These are phyloP conservation scores for Callocephalon fimbriatum DNA, from an alignment of 2,113 vertebrate species.

Conservation along the genomic window DNA sequence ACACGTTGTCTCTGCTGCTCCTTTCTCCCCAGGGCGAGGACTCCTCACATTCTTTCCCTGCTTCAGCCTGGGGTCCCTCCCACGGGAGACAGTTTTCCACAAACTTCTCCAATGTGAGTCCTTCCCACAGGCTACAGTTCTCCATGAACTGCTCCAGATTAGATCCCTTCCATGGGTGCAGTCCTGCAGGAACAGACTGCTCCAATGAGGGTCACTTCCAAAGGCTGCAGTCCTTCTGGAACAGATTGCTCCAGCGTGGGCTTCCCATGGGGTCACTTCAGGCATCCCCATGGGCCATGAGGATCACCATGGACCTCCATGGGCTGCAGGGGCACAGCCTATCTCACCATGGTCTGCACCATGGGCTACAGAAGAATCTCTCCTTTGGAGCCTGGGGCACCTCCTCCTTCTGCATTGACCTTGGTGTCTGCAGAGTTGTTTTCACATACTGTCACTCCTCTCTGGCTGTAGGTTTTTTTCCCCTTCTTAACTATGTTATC, in stretches of 20 bases:
- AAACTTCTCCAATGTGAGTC: background rate
- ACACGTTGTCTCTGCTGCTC: fast-evolving
- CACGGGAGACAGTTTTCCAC: fast-evolving
- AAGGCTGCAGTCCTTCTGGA: background rate
- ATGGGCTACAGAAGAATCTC: background rate
- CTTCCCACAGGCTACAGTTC: background rate
- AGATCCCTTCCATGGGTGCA: no score
- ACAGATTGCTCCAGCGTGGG: background rate
- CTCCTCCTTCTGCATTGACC: background rate
- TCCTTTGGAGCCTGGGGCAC: background rate
- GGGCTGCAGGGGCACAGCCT: background rate
- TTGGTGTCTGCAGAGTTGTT: background rate
- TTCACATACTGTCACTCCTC: background rate
- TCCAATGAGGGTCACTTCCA: no score
- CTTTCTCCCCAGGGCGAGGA: background rate
- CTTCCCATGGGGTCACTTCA: background rate
- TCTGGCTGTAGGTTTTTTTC: background rate
- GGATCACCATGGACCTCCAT: background rate
- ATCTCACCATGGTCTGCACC: background rate
- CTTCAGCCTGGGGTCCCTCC: background rate
- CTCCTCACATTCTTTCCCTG: background rate
- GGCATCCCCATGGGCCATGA: no score
- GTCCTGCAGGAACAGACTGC: no score
- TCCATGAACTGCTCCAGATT: background rate
- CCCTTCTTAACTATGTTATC: background rate